A percentile compares a stretch with the other conserved stretches of the same genome.
phyloP scores from a whole-genome alignment of 2,113 vertebrate genomes.

The Aspidoscelis tigris region DNA sequence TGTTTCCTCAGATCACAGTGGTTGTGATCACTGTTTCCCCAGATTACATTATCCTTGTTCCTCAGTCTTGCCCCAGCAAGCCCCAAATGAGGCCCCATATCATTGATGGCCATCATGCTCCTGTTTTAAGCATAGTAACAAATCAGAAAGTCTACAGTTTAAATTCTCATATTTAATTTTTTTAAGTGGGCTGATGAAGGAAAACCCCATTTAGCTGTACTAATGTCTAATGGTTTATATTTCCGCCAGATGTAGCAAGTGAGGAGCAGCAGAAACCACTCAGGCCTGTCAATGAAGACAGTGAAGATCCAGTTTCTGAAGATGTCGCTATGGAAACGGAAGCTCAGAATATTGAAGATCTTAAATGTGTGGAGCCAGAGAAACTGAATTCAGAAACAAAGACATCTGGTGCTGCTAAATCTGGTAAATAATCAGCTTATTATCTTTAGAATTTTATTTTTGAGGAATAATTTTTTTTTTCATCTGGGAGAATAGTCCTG shows the following conservation, averaged over 20 bases:
- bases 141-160: not conserved
- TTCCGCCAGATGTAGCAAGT: conserved; percentile 86
- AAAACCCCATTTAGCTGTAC: not conserved
- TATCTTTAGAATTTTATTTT: not conserved
- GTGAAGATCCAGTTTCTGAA: conserved; percentile 72
- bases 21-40: no score
- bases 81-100: no score
- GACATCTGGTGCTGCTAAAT: conserved; percentile 63
- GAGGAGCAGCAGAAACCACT: conserved; percentile 86
- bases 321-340: conserved; percentile 82
- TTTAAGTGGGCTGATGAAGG: fast-evolving
- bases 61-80: no score
- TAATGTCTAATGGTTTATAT: conserved; percentile 4
- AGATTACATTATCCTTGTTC: no score
- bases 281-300: conserved; percentile 67
- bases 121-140: not conserved
- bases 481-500: not conserved
- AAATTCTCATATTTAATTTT: not conserved
- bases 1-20: no score
- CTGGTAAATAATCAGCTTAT: conserved; percentile 65
- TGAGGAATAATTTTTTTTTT: not conserved
- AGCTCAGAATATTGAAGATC: conserved; percentile 77
- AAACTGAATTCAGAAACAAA: conserved; percentile 87
- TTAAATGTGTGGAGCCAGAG: conserved; percentile 75
- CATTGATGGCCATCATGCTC: no score